These are phyloP conservation scores for Sebastes itinus DNA, from an alignment of 2,797 vertebrate species.

Conservation along the genomic window DNA sequence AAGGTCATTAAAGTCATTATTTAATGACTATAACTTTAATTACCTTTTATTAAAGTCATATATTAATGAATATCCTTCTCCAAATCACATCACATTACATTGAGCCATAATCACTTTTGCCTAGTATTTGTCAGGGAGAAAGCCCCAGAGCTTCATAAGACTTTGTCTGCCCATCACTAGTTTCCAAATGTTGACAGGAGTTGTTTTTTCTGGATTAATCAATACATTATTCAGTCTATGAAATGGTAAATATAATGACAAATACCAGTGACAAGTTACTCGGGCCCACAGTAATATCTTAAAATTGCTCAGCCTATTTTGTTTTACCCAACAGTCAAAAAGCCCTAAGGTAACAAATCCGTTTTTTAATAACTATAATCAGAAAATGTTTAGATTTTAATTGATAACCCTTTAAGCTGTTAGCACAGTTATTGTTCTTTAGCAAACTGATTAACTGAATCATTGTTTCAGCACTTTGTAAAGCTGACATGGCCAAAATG, in stretches of 20 bases:
- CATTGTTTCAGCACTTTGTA: background rate
- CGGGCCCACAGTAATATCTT: background rate
- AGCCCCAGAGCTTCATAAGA: background rate
- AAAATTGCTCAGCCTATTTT: background rate
- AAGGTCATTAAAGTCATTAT: background rate
- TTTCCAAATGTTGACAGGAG: background rate
- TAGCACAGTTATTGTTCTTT: background rate
- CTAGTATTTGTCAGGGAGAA: no score
- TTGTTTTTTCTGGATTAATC: no score
- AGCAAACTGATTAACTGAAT: background rate
- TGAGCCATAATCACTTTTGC: no score
- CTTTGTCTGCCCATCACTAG: background rate
- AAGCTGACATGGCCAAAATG: background rate
- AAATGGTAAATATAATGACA: background rate
- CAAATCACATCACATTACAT: background rate
- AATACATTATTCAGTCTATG: no score
- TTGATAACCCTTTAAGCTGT: background rate
- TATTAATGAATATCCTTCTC: background rate
- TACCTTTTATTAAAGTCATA: background rate
- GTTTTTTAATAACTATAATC: background rate
- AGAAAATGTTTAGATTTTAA: background rate
- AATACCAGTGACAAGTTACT: background rate
- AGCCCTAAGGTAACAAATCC: background rate
- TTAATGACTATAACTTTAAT: no score
- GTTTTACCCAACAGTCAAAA: background rate